Evolutionary conservation across 2,797 vertebrate genomes (phyloP).

Genomic region (Peromyscus eremicus): DNA sequence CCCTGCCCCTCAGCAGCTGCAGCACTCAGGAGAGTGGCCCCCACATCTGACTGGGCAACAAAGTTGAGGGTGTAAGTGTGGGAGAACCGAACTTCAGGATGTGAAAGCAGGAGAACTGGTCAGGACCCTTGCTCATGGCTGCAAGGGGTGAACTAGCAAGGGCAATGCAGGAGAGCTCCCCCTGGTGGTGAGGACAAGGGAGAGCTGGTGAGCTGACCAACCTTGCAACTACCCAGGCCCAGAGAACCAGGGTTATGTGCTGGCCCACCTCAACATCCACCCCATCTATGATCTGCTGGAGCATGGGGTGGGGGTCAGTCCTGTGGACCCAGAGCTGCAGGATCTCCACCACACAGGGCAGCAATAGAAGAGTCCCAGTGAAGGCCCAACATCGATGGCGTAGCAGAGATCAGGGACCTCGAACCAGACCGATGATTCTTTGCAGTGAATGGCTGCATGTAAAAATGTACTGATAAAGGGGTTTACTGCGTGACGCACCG

Average conservation of each 20-base stretch:
- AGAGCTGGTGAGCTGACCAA: background rate
- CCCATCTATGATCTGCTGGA: background rate
- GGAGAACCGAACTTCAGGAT: background rate
- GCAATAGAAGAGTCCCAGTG: background rate
- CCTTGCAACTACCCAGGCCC: background rate
- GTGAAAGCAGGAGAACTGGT: background rate
- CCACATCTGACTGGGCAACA: background rate
- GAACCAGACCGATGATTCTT: background rate
- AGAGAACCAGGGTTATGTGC: background rate
- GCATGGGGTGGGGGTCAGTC: background rate
- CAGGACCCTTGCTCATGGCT: background rate
- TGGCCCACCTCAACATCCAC: background rate
- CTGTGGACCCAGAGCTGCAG: background rate
- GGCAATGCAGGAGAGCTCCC: background rate
- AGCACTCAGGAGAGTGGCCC: background rate
- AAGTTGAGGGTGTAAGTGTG: too few relatives aligned
- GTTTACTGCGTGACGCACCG: background rate
- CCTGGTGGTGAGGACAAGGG: background rate
- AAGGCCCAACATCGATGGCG: background rate
- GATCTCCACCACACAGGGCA: background rate
- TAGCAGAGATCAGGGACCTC: background rate
- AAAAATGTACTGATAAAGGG: background rate
- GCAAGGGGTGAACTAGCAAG: background rate
- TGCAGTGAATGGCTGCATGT: background rate
- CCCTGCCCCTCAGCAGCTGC: background rate